Conservation (phyloP, 1,140 invertebrate genomes). For the Rhopalosiphum padi region DNA sequence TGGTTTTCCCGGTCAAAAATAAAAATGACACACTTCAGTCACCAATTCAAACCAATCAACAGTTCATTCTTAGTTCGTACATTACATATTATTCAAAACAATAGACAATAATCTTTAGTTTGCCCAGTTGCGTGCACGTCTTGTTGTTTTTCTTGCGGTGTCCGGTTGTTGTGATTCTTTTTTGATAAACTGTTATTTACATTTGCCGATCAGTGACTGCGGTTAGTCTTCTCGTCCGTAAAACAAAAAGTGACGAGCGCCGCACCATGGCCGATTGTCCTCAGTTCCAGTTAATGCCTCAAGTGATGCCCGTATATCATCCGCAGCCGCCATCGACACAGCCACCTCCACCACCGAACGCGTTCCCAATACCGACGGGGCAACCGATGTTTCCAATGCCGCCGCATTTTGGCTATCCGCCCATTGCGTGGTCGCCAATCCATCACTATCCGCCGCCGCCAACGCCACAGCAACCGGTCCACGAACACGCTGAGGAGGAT, state of each 20-base stretch:
- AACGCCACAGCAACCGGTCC: background rate
- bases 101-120: background rate
- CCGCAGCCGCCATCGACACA: background rate
- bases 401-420: conserved; percentile 8
- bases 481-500: background rate
- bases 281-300: background rate
- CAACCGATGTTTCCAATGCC: conserved; percentile 31
- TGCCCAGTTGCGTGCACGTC: background rate
- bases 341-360: background rate
- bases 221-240: background rate
- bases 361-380: background rate
- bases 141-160: background rate
- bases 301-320: background rate
- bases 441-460: background rate
- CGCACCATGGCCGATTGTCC: background rate
- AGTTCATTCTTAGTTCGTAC: background rate
- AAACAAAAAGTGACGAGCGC: background rate
- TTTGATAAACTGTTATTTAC: background rate
- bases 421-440: conserved; percentile 21
- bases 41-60: background rate
- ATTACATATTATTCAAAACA: background rate
- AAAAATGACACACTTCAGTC: background rate
- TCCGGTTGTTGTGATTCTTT: background rate
- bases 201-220: background rate
- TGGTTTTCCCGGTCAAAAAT: conserved; percentile 47